phyloP scores from a whole-genome alignment of 2,113 vertebrate species.

The Gopherus evgoodei region DNA sequence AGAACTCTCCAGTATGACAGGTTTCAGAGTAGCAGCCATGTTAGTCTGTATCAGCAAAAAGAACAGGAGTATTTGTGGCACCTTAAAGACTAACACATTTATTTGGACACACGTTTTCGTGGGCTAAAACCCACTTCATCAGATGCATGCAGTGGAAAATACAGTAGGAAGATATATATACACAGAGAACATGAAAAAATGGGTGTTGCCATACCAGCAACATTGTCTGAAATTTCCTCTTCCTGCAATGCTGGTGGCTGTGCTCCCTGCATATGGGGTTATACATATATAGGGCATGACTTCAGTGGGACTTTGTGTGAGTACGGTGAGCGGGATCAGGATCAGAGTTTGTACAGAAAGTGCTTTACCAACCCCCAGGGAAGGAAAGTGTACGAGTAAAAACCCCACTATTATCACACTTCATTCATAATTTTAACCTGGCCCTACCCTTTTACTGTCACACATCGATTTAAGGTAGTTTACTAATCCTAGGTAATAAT shows the following conservation, averaged over 20 bases:
- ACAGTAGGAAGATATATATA: too few relatives aligned
- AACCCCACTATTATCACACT: not conserved
- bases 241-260: not conserved
- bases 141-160: too few relatives aligned
- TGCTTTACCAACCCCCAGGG: not conserved
- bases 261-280: not conserved
- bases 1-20: not conserved
- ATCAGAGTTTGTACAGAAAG: not conserved
- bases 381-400: not conserved
- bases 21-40: too few relatives aligned
- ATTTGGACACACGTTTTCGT: too few relatives aligned
- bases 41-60: too few relatives aligned
- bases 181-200: too few relatives aligned
- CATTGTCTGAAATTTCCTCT: not conserved
- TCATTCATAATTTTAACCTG: not conserved
- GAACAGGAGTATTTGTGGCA: too few relatives aligned
- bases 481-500: not conserved
- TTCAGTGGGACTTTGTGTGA: not conserved
- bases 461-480: not conserved
- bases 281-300: not conserved
- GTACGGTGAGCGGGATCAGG: not conserved
- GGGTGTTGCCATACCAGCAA: not conserved
- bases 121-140: too few relatives aligned
- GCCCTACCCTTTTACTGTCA: not conserved
- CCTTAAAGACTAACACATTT: too few relatives aligned